A percentile compares a stretch with the other conserved stretches of the same genome.
phyloP scores from a whole-genome alignment of 2,797 vertebrate genomes.

The Enteromius treurensis region DNA sequence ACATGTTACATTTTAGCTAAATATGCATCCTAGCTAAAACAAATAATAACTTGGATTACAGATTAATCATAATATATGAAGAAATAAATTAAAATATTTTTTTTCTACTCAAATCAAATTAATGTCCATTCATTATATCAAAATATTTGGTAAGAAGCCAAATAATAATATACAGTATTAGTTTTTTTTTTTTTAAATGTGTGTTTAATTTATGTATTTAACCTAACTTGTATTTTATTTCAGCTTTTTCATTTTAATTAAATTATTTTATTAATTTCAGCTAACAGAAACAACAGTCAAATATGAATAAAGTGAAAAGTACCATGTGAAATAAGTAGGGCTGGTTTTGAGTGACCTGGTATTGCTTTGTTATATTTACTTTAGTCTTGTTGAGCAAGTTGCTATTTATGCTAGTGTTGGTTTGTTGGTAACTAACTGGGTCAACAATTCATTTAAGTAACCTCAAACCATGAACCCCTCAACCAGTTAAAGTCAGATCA shows the following conservation, averaged over 20 bases:
- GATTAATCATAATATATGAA: background rate
- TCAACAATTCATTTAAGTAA: conserved; percentile 30
- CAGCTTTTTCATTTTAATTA: background rate
- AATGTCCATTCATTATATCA: background rate
- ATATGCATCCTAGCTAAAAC: background rate
- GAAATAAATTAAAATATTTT: background rate
- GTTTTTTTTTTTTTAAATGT: background rate
- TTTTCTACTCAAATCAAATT: background rate
- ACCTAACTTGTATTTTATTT: background rate
- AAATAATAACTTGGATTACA: background rate
- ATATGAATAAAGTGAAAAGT: background rate
- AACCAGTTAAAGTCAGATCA: conserved; percentile 3
- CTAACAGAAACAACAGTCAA: background rate
- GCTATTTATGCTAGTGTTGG: conserved; percentile 37
- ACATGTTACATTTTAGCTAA: background rate
- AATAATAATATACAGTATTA: background rate
- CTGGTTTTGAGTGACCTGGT: background rate
- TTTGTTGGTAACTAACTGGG: conserved; percentile 25
- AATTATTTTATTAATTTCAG: background rate
- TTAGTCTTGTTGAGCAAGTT: conserved; percentile 6
- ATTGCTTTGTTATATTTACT: background rate
- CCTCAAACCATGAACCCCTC: background rate
- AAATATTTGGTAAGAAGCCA: background rate
- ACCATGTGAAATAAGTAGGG: background rate
- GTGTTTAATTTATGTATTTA: background rate